Evolutionary conservation across 1,140 invertebrate species (phyloP).

Genomic region (Calephelis nemesis): DNA sequence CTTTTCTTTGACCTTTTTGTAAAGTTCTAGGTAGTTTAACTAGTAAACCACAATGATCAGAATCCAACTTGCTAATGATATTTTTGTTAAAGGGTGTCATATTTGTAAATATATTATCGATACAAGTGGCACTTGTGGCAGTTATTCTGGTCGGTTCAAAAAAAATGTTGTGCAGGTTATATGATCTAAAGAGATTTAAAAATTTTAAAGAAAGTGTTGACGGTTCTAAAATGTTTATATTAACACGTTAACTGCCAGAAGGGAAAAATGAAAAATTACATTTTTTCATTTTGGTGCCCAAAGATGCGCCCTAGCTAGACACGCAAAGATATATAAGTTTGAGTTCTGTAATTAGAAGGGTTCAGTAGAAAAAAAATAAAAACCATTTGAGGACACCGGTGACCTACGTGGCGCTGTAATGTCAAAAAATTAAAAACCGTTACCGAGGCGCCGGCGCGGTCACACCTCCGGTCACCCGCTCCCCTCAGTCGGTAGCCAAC

Average conservation of each 20-base stretch:
- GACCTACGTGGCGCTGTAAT: conserved; percentile 23
- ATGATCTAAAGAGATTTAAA: no score
- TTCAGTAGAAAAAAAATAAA: conserved; percentile 14
- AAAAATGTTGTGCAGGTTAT: no score
- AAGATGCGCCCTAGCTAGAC: conserved; percentile 1
- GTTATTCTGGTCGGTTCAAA: no score
- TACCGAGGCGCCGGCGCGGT: conserved; percentile 19
- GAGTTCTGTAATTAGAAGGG: background rate
- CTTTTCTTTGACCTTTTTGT: no score
- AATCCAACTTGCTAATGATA: no score
- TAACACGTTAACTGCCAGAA: conserved; percentile 9
- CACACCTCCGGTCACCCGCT: conserved; percentile 23
- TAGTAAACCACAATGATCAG: no score
- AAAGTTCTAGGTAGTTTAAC: no score
- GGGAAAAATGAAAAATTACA: conserved; percentile 7
- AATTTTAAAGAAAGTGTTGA: no score
- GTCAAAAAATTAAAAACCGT: conserved; percentile 19
- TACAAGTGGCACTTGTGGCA: no score
- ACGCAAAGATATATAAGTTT: conserved; percentile 5
- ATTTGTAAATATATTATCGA: no score
- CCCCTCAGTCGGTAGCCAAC: conserved; percentile 12
- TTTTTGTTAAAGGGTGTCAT: no score
- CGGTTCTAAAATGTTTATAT: no score
- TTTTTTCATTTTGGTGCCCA: background rate
- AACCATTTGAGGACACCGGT: conserved; percentile 19